phyloP scores from a whole-genome alignment of 2,113 vertebrate species.

The Platichthys flesus region DNA sequence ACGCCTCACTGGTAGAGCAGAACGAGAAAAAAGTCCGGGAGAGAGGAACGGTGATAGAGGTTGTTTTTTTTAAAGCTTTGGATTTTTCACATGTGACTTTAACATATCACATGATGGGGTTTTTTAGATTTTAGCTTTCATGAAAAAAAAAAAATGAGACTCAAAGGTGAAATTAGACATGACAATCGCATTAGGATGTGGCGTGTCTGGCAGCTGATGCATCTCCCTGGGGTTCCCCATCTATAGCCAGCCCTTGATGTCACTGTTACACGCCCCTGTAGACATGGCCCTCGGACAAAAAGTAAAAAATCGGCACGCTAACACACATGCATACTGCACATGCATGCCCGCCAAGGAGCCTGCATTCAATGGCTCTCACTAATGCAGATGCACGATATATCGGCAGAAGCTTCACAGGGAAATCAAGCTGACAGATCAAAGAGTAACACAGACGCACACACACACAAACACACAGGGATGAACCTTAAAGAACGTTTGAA shows the following conservation, averaged over 20 bases:
- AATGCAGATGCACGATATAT: slow-evolving; percentile 40
- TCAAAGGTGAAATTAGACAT: slow-evolving; percentile 57
- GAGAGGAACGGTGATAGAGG: not conserved
- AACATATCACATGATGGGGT: not conserved
- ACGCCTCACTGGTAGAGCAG: slow-evolving; percentile 36
- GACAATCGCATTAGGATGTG: slow-evolving; percentile 47
- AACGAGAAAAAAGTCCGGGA: slow-evolving; percentile 14
- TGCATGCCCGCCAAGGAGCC: slow-evolving; percentile 37
- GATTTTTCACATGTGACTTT: slow-evolving; percentile 5
- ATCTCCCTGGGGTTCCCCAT: slow-evolving; percentile 49
- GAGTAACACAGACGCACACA: slow-evolving; percentile 17
- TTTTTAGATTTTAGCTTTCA: not conserved
- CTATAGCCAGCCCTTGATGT: slow-evolving; percentile 59
- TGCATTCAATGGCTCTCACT: slow-evolving; percentile 10
- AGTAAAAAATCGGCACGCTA: slow-evolving; percentile 25
- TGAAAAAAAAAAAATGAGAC: slow-evolving; percentile 23
- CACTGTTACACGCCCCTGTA: slow-evolving; percentile 52
- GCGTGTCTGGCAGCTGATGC: slow-evolving; percentile 45
- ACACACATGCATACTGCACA: slow-evolving; percentile 32
- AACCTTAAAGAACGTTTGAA: slow-evolving; percentile 66
- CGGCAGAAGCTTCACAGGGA: slow-evolving; percentile 45
- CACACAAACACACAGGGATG: slow-evolving; percentile 21
- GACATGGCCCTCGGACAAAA: slow-evolving; percentile 45
- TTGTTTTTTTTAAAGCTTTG: not conserved
- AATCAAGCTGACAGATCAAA: slow-evolving; percentile 68